Evolutionary conservation across 2,888 invertebrate genomes (phyloP), one percentile per base, ranked within the genome.

Genomic region (Tiphia femorata): DNA sequence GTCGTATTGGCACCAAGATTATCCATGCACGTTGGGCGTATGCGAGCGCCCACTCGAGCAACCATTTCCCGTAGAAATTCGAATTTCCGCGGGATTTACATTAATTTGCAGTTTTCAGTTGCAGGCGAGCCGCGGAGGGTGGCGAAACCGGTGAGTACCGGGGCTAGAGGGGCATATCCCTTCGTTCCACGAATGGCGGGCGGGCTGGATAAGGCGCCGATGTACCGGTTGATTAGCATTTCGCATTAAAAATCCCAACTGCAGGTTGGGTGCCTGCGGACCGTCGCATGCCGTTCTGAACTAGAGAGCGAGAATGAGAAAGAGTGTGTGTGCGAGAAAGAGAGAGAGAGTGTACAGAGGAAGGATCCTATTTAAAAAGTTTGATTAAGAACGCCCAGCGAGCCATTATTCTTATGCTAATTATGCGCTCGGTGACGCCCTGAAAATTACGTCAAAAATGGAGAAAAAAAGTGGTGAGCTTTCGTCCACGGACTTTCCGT

Each of bases 401-500:
- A 49, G 62, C 67, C 59, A 82, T 82, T 80, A 82, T 83, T 82
- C 81, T 82, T 77, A 83, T 83, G 83, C 78, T 82, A 83, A 83
- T 83, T 83, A 78, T 75, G 72, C 72, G 70, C 63, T 65, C 66
- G 62, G 54, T 58, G 61, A 62, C 66, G 59, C 67, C 56, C 64
- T 64, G 68, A 70, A 71, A 77, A 80, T 76, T 76, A 78, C 77
- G 75, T 73, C 73, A 67, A 72, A 23, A 70, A 57, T 55, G 63
- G 67, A 55, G n/a, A n/a, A 59, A 43, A 41, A 12, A 38, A 14
- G 25, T 52, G 16, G 30, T 48, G 17, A 5, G 25, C 25, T 25
- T 25, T 8, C 8, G 25, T 5, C 25, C 8, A 21, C 33, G 27
- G 4, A 12, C 8, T n/a, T 33, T 12, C 25, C 20, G 23, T 2